phyloP scores from a whole-genome alignment of 1,140 invertebrate genomes.

The Rhagoletis pomonella region DNA sequence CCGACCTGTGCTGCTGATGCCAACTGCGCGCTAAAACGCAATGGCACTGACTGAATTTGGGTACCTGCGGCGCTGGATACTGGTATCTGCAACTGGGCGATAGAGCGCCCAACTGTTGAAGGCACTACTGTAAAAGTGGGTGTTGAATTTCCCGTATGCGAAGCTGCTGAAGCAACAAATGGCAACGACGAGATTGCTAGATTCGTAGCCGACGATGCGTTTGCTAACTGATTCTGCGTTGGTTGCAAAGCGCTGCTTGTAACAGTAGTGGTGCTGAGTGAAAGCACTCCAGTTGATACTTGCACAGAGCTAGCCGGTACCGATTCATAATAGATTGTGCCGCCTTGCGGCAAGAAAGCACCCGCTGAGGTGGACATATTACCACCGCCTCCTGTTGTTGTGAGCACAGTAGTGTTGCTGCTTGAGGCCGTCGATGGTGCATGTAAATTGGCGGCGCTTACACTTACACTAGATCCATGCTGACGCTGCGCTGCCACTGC shows the following conservation, averaged over 20 bases:
- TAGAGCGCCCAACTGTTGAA: constrained; percentile 61
- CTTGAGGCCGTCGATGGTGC: background rate
- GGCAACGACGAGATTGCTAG: constrained; percentile 69
- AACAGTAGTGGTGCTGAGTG: constrained; percentile 69
- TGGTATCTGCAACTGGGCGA: constrained; percentile 64
- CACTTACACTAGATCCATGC: constrained; percentile 55
- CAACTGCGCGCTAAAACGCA: constrained; percentile 59
- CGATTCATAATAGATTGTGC: constrained; percentile 71
- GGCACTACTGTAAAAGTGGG: constrained; percentile 72
- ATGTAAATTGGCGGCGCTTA: constrained; percentile 51
- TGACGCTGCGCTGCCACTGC: constrained; percentile 49
- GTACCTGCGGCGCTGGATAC: constrained; percentile 54
- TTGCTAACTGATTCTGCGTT: constrained; percentile 65
- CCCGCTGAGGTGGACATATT: constrained; percentile 54
- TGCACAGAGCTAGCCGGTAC: constrained; percentile 65
- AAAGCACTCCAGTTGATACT: constrained; percentile 70
- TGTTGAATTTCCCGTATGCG: constrained; percentile 63
- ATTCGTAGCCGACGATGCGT: constrained; percentile 55
- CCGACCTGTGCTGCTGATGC: background rate
- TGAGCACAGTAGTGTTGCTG: constrained; percentile 59
- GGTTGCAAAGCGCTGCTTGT: constrained; percentile 67
- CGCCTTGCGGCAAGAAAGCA: constrained; percentile 59
- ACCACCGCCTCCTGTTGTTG: constrained; percentile 59
- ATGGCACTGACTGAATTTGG: constrained; percentile 60
- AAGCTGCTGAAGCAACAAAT: constrained; percentile 62